Percentiles rank a stretch among this genome's conserved stretches.
phyloP scores from a whole-genome alignment of 2,113 vertebrate genomes.

The Campylomormyrus tamandua region DNA sequence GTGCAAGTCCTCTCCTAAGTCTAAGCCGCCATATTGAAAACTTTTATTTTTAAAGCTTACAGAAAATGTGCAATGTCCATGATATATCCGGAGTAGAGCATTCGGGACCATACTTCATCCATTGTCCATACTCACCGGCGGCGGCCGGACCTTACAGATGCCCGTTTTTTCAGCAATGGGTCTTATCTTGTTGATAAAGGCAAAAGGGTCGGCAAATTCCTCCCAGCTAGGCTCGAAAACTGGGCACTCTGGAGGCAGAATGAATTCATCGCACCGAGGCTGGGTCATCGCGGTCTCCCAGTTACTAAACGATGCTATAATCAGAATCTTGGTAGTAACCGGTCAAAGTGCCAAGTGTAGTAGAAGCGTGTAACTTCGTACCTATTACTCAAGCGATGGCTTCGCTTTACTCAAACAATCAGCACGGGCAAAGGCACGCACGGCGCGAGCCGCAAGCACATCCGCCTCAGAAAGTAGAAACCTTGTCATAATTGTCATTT shows the following conservation, averaged over 20 bases:
- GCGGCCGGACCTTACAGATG: slow-evolving; percentile 92
- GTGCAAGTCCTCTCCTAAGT: slow-evolving; percentile 26
- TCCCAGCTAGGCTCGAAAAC: slow-evolving; percentile 95
- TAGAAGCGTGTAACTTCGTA: not conserved
- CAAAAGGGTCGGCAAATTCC: slow-evolving; percentile 89
- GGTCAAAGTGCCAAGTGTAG: slow-evolving; percentile 5
- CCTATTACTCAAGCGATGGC: slow-evolving; percentile 21
- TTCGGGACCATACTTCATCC: not conserved
- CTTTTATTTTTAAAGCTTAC: slow-evolving; percentile 40
- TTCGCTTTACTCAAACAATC: slow-evolving; percentile 36
- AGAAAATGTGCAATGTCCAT: slow-evolving; percentile 52
- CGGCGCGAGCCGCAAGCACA: slow-evolving; percentile 38
- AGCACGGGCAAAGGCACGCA: slow-evolving; percentile 61
- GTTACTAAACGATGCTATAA: slow-evolving; percentile 34
- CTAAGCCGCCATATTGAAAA: slow-evolving; percentile 82
- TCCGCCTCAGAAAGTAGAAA: slow-evolving; percentile 63
- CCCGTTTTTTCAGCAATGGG: slow-evolving; percentile 94
- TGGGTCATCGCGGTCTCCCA: slow-evolving; percentile 62
- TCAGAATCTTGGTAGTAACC: slow-evolving; percentile 18
- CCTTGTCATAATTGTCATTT: slow-evolving; percentile 14
- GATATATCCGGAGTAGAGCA: slow-evolving; percentile 8
- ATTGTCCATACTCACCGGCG: slow-evolving; percentile 71
- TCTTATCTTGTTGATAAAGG: slow-evolving; percentile 95
- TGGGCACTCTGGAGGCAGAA: slow-evolving; percentile 90
- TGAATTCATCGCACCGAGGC: slow-evolving; percentile 75